Evolutionary conservation across 2,888 invertebrate genomes (phyloP).

Genomic region (Itoplectis maculator): DNA sequence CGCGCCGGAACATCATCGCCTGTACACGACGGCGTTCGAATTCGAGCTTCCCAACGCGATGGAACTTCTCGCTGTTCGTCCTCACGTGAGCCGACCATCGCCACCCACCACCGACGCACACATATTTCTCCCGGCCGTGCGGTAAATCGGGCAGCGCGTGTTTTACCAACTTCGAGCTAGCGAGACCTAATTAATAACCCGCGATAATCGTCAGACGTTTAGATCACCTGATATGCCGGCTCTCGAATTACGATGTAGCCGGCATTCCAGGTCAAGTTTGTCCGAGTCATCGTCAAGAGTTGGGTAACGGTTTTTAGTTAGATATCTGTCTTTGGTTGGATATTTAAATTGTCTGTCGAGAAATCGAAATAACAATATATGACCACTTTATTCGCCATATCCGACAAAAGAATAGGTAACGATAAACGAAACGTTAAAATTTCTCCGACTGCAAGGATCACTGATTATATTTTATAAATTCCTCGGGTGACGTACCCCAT

Average conservation of each 20-base stretch:
- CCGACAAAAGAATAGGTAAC: no score
- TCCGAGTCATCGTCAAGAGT: not conserved
- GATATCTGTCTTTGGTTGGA: no score
- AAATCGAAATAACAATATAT: no score
- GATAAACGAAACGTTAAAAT: no score
- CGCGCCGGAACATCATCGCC: constrained; percentile 33
- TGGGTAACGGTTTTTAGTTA: no score
- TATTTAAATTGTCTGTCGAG: no score
- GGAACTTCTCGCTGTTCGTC: constrained; percentile 9
- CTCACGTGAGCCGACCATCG: not conserved
- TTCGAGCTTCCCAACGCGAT: constrained; percentile 21
- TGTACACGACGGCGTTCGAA: constrained; percentile 21
- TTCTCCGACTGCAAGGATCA: no score
- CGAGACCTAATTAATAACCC: constrained; percentile 48
- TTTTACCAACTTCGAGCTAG: constrained; percentile 42
- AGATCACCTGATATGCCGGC: constrained; percentile 12
- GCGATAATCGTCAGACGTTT: constrained; percentile 16
- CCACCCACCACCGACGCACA: not conserved
- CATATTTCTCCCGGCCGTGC: constrained; percentile 28
- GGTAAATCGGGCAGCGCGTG: constrained; percentile 33
- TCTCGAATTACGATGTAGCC: not conserved
- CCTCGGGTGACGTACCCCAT: no score
- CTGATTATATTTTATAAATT: no score
- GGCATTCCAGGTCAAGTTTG: not conserved
- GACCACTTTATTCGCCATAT: no score